Evolutionary conservation across 2,113 vertebrate genomes (phyloP), one percentile per base, ranked within the genome.

Genomic region (Reinhardtius hippoglossoides): DNA sequence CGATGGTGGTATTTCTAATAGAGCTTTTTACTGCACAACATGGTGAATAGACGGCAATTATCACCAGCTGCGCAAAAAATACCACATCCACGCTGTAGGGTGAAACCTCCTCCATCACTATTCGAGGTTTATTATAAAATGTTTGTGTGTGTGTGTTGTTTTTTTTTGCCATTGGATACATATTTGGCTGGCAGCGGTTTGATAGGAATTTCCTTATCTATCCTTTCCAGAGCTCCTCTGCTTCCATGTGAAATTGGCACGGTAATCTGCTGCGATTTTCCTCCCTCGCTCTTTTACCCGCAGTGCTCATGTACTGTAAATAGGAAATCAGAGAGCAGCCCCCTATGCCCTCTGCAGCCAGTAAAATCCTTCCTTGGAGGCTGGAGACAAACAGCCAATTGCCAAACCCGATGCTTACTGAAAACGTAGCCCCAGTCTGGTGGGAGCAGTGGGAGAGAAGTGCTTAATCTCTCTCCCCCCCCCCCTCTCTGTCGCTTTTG

Each of bases 181-280:
- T 92, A 93, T 94, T 94, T 94, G 88, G 92, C 93, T 94, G 92
- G 91, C 89, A 93, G 90, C 76, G 44, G 81, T 92, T 91, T 92
- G 87, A 93, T 93, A 91, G 91, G 90, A 91, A 93, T 93, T 85
- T 92, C 83, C 93, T 95, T 95, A 95, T 95, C 94, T 95, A 78
- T 89, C 93, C 85, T 87, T 92, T 92, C 89, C 94, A 95, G 94
- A 94, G 92, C 92, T 88, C 88, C 85, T 92, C 88, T 89, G 89
- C 93, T 90, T 88, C 89, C 88, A 89, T 92, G 88, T 91, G 93
- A 92, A 94, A 94, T 91, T 93, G 93, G 90, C 92, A 92, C 84
- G 72, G 84, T 94, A 94, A 95, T 95, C 94, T 94, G 86, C 91
- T 94, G 86, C 71, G 81, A 91, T 92, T 92, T 91, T 91, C 84